phyloP scores from a whole-genome alignment of 2,888 invertebrate genomes.

The Chaitophorus viminalis region DNA sequence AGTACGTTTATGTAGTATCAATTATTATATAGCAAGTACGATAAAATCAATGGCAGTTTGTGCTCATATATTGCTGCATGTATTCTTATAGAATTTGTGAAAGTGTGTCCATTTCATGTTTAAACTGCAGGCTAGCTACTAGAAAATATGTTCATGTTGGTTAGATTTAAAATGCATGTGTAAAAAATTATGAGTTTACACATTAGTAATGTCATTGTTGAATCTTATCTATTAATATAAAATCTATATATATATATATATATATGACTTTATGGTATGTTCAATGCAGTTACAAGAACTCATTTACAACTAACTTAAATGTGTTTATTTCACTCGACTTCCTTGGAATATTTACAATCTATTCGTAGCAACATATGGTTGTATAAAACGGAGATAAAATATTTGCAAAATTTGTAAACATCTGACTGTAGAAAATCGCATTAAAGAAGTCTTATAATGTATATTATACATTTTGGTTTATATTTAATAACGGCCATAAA shows the following conservation, averaged over 20 bases:
- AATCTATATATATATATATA: no score
- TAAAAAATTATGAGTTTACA: conserved; percentile 27
- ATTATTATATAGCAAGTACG: no score
- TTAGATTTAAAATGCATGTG: neutral
- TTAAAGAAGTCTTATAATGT: no score
- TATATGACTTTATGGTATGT: neutral
- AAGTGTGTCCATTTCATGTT: conserved; percentile 1
- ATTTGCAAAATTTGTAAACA: no score
- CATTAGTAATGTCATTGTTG: conserved; percentile 3
- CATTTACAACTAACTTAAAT: neutral
- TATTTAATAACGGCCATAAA: no score
- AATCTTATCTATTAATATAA: conserved; percentile 4
- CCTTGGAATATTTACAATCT: conserved; percentile 21
- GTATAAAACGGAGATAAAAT: neutral
- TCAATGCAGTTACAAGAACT: neutral
- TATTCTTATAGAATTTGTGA: neutral
- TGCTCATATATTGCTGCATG: no score
- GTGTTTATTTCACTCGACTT: conserved; percentile 5
- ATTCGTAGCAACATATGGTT: neutral
- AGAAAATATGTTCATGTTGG: neutral
- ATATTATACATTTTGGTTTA: no score
- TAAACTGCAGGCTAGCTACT: neutral
- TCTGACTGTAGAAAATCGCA: no score
- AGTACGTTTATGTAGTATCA: no score
- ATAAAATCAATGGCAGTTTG: neutral